A percentile compares a stretch with the other conserved stretches of the same genome.
Evolutionary conservation across 2,113 vertebrate species (phyloP).

Genomic region (Stegastes partitus): DNA sequence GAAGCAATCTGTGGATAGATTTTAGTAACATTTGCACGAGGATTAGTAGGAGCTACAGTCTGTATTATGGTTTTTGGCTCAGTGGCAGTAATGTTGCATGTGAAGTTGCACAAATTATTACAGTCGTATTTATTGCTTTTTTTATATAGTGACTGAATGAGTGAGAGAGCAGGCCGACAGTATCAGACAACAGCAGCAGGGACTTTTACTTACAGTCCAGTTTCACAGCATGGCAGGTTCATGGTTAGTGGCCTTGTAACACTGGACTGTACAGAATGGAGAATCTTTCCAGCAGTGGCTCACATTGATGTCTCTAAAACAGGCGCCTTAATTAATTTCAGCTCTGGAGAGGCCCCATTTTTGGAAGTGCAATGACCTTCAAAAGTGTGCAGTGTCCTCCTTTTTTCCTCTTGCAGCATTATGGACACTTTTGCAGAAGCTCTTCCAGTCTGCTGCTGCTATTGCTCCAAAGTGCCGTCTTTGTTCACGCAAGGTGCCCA

Average conservation of each 20-base stretch:
- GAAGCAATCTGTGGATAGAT: too few relatives aligned
- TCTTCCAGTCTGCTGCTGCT: constrained; percentile 28
- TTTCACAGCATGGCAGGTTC: constrained; percentile 13
- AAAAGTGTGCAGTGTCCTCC: constrained; percentile 74
- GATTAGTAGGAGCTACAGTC: too few relatives aligned
- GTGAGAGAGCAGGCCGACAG: background rate
- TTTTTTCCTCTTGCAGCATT: constrained; percentile 59
- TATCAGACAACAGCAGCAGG: background rate
- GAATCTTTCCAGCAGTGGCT: constrained; percentile 56
- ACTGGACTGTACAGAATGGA: constrained; percentile 18
- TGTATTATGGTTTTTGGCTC: too few relatives aligned
- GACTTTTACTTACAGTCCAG: constrained; percentile 7
- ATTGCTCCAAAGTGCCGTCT: constrained; percentile 7
- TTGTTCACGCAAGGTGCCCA: constrained; percentile 50
- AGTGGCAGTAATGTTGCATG: too few relatives aligned
- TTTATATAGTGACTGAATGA: background rate
- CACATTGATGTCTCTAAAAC: constrained; percentile 73
- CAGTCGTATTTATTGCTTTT: background rate
- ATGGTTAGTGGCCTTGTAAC: constrained; percentile 6
- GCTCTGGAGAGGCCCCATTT: constrained; percentile 81
- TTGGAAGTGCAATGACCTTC: constrained; percentile 80
- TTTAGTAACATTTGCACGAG: too few relatives aligned
- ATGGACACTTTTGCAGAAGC: constrained; percentile 45
- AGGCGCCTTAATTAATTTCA: constrained; percentile 75
- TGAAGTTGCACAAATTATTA: too few relatives aligned